Evolutionary conservation across 2,113 vertebrate genomes (phyloP), one percentile per base, ranked within the genome.

Genomic region (Zapus hudsonius): DNA sequence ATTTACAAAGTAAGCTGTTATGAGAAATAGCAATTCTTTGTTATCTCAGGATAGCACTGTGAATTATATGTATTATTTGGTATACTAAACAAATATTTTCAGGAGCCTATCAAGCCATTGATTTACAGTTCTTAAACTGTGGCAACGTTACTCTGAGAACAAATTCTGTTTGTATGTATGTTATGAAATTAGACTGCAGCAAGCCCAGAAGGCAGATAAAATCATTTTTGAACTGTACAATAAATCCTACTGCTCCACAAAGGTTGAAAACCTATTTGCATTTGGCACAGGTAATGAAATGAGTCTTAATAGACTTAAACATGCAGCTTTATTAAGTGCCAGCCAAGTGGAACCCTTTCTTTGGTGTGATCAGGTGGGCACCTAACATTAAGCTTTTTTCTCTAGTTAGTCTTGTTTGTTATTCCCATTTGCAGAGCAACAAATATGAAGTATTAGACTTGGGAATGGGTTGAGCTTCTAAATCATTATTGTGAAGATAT

Each of bases 211-310:
- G 95, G 93, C 64, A 97, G 89, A 90, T 52, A 93, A 57, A 97
- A 96, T 97, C 93, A 92, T 97, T 97, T 97, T 96, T 96, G 95
- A 98, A 95, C 47, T 89, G 78, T 95, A 82, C 42, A 57, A 94
- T 97, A 97, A 97, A 97, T 98, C 95, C 96, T 97, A 89, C 75
- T 91, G 36, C 84, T 96, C 84, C 97, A 95, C 92, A 98, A 98
- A 98, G 95, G 90, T 91, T 96, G 95, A 97, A 96, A 96, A 73
- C 73, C 29, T 97, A 95, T 95, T 97, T 98, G 91, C 95, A 96
- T 97, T 95, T 96, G 92, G 70, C n/a, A 20, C 20, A 95, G 72
- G 84, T 96, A 97, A 95, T 97, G 95, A 97, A 97, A 96, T 89
- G 83, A 88, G 97, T 97, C 95, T 96, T 97, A 98, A 97, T 96